Evolutionary conservation across 2,888 invertebrate species (phyloP), one percentile per base, ranked within the genome.

Genomic region (Mongoloraphidia duomilia): DNA sequence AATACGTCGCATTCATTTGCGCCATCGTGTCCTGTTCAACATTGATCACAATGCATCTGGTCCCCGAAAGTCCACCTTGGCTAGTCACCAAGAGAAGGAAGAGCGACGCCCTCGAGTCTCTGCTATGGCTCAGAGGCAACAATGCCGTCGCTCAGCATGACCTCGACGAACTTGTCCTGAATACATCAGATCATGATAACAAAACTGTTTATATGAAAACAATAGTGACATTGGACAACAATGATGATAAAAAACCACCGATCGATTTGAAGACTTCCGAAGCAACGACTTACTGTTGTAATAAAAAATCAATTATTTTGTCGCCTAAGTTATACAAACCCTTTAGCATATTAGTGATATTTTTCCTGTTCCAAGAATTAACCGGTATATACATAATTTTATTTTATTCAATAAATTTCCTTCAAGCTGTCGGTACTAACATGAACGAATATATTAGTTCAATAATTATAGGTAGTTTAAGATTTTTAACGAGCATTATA

Each of bases 321-420:
- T 68, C 72, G 46, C 67, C 76, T 9, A 74, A 72, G 52, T 79
- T 81, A 0, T 65, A 82, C 54, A 82, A 80, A 59, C 84, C 84
- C 0, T 83, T 84, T 62, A 61, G 74, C 3, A 70, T 82, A 26
- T 65, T 84, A 2, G 71, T 83, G 3, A 63, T 73, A 0, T 83
- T 84, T 65, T 78, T 83, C 60, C 65, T 79, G 9, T 74, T 80
- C 56, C 84, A 84, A 71, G 83, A 83, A 61, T 71, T 82, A 59
- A 81, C 81, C 0, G 84, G 84, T 0, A 81, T 84, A 47, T 84
- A 84, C 63, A 74, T 82, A 0, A 79, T 84, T 37, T 62, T 84
- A 41, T 84, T 80, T 59, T 84, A 84, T 60, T 80, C 83, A 0
- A 82, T 83, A 1, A 78, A 74, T 51, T 78, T 84, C 59, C 79